Evolutionary conservation across 2,113 vertebrate species (phyloP).

Genomic region (Chionomys nivalis): DNA sequence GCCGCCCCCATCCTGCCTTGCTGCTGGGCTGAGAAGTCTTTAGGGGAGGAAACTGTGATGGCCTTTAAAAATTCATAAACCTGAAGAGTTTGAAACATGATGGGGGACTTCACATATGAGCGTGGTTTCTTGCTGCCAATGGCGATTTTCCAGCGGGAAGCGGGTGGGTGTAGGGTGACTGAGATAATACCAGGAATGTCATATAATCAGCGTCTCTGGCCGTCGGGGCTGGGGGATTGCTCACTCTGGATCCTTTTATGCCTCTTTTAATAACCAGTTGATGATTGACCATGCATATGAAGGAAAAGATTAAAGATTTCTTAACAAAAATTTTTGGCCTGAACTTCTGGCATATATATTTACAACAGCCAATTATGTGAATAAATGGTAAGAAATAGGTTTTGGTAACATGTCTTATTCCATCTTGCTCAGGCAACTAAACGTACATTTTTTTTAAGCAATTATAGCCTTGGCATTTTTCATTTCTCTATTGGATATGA

Average conservation of each 20-base stretch:
- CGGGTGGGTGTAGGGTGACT: not conserved
- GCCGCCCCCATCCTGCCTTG: not conserved
- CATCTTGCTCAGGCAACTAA: not conserved
- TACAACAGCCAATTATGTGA: slow-evolving; percentile 28
- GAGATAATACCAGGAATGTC: slow-evolving; percentile 5
- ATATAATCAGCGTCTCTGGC: not conserved
- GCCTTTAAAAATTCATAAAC: slow-evolving; percentile 19
- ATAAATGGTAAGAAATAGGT: not conserved
- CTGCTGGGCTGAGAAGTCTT: not conserved
- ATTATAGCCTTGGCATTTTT: not conserved
- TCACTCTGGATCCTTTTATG: not conserved
- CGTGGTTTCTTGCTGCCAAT: not conserved
- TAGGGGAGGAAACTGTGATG: not conserved
- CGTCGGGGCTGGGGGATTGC: not conserved
- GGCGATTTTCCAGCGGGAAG: slow-evolving; percentile 51
- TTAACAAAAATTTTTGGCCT: slow-evolving; percentile 12
- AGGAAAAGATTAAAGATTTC: slow-evolving; percentile 45
- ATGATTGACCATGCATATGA: not conserved
- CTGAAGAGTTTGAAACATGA: not conserved
- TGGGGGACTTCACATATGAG: not conserved
- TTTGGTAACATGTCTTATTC: slow-evolving; percentile 3
- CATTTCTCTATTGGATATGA: not conserved
- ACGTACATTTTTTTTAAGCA: slow-evolving; percentile 41
- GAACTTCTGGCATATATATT: slow-evolving; percentile 31
- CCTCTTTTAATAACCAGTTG: not conserved